Base-by-base conservation (phyloP, 2,113 vertebrate species). In the Ochotona curzoniae region DNA sequence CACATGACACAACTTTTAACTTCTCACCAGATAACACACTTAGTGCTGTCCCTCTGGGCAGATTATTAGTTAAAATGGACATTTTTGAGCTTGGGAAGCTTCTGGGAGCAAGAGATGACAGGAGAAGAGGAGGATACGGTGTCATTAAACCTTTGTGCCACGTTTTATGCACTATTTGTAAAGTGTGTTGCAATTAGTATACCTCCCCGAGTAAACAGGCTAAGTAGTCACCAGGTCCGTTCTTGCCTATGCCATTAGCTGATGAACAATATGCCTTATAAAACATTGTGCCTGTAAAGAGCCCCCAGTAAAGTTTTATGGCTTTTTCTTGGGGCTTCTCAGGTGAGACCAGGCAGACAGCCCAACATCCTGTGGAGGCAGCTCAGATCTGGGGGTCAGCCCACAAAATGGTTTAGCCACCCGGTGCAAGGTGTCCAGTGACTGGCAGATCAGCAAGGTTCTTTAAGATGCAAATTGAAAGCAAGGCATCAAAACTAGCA, bases 191-290 rank as follows among this genome's bases (percentile, higher is more conserved):
- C 79, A 85, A 90, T 91, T 57, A 88, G 49, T 26, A 49, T 20
- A 10, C 49, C 92, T 79, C 79, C 47, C 87, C 83, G 83, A 63
- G 35, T 14, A 81, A 73, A 44, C 38, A 63, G 32, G 57, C 17
- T 60, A 66, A 91, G 63, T n/a, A 75, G 28, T n/a, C 15, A 32
- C 75, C 79, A 61, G 54, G 47, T 5, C 83, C 26, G 78, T 30
- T 30, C 30, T 14, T 49, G 2, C 3, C 71, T 75, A 35, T 75
- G 75, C 49, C 35, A 93, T 94, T 76, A 61, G 61, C 70, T 70
- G 73, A 81, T 93, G 91, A 96, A 83, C 74, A 89, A 54, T 17
- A 21, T 1, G 54, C 61, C 93, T 83, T 82, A 83, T 95, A 96
- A 96, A 96, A 44, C 8, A 18, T 20, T 17, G 30, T 15, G 44